These are phyloP conservation scores for Eudemis profundana DNA, from an alignment of 2,888 invertebrate genomes.

Conservation along the genomic window DNA sequence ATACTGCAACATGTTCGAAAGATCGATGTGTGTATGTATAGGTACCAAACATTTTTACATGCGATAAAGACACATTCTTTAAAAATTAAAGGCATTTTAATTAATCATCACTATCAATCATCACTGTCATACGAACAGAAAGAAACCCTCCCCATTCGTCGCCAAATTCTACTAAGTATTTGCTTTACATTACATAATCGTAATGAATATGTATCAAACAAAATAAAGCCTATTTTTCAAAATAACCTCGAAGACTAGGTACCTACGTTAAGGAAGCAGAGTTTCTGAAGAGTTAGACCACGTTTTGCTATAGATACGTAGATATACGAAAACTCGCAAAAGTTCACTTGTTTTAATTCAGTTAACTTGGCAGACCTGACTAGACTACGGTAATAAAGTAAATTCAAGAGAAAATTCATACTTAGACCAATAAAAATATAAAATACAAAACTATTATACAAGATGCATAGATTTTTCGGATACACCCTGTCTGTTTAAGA, in stretches of 20 bases:
- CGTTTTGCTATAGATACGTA: neutral
- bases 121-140: too few relatives aligned
- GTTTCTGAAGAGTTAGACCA: neutral
- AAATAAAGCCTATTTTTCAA: neutral
- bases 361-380: neutral
- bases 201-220: too few relatives aligned
- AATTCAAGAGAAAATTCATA: neutral
- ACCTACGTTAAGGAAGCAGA: neutral
- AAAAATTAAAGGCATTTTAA: too few relatives aligned
- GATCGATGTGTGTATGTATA: too few relatives aligned
- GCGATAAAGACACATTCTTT: too few relatives aligned
- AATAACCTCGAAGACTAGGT: neutral
- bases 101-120: too few relatives aligned
- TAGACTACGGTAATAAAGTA: neutral
- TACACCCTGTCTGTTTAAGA: too few relatives aligned
- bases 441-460: neutral
- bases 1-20: too few relatives aligned
- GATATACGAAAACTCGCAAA: neutral
- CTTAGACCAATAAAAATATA: neutral
- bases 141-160: too few relatives aligned
- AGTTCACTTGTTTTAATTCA: neutral
- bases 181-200: too few relatives aligned
- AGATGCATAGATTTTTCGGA: neutral
- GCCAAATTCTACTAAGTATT: too few relatives aligned
- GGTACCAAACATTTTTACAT: too few relatives aligned